Evolutionary conservation across 2,113 vertebrate genomes (phyloP), one percentile per base, ranked within the genome.

Genomic region (Pica pica): DNA sequence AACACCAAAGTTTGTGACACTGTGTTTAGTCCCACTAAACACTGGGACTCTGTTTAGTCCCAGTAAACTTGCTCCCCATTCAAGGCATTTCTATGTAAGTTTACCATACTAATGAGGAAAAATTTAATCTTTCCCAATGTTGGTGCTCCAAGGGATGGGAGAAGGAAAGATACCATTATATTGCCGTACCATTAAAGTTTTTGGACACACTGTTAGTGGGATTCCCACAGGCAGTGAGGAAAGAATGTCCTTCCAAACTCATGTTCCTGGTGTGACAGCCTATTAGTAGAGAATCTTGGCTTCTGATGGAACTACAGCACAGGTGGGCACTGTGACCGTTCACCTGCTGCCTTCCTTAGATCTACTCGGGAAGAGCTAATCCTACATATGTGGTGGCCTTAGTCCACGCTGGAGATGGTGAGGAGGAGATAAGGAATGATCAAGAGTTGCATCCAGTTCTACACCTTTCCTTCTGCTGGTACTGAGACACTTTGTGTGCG

Each of bases 261-360:
- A 1, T 1, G 0, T 76, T 90, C 10, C 30, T 6, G 2, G 3
- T 35, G 6, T 55, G 57, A 27, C 2, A 5, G 42, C 20, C 53
- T 26, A 0, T 55, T 59, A 23, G 37, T 92, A 4, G 22, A 80
- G 35, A 35, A 30, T 57, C 28, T 52, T 83, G 59, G 16, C 41
- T 85, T 86, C 19, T 68, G 18, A 3, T 67, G 61, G 35, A 80
- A 4, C 44, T 76, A 5, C n/a, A 37, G 37, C 37, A 33, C 14
- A 35, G 27, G 11, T 52, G 49, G 31, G 21, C 49, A 6, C 56
- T 30, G 17, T 57, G 56, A 37, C 44, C 41, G 31, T 46, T 70
- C 18, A 50, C 35, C 11, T 87, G 17, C 47, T 68, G 42, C 22
- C 42, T 65, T 75, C 46, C n/a, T 63, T 35, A 21, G 14, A 33